Evolutionary conservation across 1,140 invertebrate genomes (phyloP).

Genomic region (Ceratoteleas bidentatus): DNA sequence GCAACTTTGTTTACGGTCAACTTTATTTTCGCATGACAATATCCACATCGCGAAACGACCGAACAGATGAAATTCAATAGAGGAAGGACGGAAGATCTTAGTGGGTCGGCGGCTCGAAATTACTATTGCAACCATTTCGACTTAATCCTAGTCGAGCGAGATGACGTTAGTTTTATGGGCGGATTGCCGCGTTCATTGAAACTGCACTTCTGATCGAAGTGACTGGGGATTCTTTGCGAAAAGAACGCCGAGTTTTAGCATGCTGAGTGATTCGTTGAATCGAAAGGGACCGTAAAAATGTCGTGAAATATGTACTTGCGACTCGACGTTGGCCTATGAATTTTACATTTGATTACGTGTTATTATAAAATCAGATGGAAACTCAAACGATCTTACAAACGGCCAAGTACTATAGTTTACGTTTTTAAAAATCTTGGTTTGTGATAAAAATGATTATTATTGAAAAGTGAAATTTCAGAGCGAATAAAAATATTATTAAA

Average conservation of each 20-base stretch:
- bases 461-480: too few relatives aligned
- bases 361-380: too few relatives aligned
- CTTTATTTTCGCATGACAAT: slow-evolving; percentile 23
- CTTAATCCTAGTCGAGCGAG: slow-evolving; percentile 43
- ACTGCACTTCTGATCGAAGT: background rate
- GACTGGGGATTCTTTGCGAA: background rate
- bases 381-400: too few relatives aligned
- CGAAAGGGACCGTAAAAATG: slow-evolving; percentile 20
- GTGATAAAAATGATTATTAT: too few relatives aligned
- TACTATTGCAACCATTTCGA: slow-evolving; percentile 36
- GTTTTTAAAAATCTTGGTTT: too few relatives aligned
- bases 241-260: slow-evolving; percentile 4
- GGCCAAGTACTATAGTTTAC: too few relatives aligned
- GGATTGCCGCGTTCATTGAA: slow-evolving; percentile 1
- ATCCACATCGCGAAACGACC: slow-evolving; percentile 21
- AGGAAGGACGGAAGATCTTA: slow-evolving; percentile 11
- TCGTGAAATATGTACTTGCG: background rate
- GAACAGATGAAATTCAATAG: slow-evolving; percentile 20
- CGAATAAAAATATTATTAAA: too few relatives aligned
- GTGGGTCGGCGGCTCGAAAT: slow-evolving; percentile 22
- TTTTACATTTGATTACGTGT: slow-evolving; percentile 5
- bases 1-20: slow-evolving; percentile 32
- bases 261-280: background rate
- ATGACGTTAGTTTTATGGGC: slow-evolving; percentile 44
- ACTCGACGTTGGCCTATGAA: background rate